These are phyloP conservation scores for Chrysopilus asiliformis DNA, from an alignment of 2,888 invertebrate genomes.

Conservation along the genomic window DNA sequence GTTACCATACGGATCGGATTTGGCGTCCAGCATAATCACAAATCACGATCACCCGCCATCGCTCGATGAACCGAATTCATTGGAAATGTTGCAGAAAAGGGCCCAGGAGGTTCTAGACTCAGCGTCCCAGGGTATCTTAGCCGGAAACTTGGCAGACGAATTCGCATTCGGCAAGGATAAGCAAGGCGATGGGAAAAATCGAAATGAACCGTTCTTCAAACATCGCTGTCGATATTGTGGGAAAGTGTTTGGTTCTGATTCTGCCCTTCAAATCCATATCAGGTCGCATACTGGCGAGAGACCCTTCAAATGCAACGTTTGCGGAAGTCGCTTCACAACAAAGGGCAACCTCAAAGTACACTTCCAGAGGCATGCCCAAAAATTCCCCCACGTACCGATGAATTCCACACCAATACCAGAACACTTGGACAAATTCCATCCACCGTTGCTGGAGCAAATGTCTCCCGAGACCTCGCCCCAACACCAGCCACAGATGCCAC, in stretches of 20 bases:
- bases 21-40: constrained; percentile 60
- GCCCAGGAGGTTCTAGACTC: constrained; percentile 89
- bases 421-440: constrained; percentile 90
- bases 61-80: constrained; percentile 67
- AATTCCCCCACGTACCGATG: constrained; percentile 93
- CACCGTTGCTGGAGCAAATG: constrained; percentile 50
- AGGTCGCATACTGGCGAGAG: constrained; percentile 95
- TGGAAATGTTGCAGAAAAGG: constrained; percentile 82
- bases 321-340: constrained; percentile 97
- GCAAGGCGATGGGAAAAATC: constrained; percentile 62
- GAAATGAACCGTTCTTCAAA: constrained; percentile 85
- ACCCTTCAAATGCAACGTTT: constrained; percentile 97
- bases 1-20: constrained; percentile 28
- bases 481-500: constrained; percentile 22
- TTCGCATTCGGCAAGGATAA: constrained; percentile 75
- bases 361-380: constrained; percentile 89
- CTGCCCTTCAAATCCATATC: constrained; percentile 95
- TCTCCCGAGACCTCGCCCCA: constrained; percentile 36
- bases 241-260: constrained; percentile 91
- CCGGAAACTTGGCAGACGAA: constrained; percentile 83
- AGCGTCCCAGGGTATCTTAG: constrained; percentile 80
- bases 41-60: constrained; percentile 65
- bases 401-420: constrained; percentile 94
- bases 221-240: constrained; percentile 91
- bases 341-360: constrained; percentile 99